Base-by-base conservation (phyloP, 2,113 vertebrate species). In the Psephotus haematonotus region DNA sequence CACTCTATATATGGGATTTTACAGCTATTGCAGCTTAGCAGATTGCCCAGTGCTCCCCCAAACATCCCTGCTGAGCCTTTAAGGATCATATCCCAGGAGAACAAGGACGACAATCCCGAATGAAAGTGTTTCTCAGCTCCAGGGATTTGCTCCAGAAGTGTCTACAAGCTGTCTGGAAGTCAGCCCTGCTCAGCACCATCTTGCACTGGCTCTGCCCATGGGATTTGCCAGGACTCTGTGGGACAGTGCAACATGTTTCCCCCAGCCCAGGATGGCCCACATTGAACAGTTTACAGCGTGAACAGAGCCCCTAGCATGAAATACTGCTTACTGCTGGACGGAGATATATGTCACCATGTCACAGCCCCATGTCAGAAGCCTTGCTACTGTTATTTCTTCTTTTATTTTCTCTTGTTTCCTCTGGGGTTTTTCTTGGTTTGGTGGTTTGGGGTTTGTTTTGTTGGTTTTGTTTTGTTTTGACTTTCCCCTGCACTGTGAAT, bases 1-100 rank as follows among this genome's bases (percentile, higher is more conserved):
- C 77, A 52, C 92, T 75, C 88, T 95, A 5, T 96, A 69, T 69
- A 63, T 77, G 90, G 82, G 88, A 90, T 88, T 94, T 94, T 80
- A 93, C 75, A 94, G 79, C 88, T 92, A 82, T 90, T 53, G 70
- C 57, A 92, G 52, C 22, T 94, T 11, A 96, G 67, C 67, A 88
- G 67, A 82, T 82, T 69, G 75, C 75, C 35, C 82, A 64, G 70
- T 1, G 5, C 53, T 82, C 67, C 79, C 71, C 75, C 57, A 94
- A 33, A 90, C 63, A 88, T 82, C 70, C 57, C 1, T 44, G 67
- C 24, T 79, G 67, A 93, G 83, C 67, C 88, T 78, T 64, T 17
- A 60, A 79, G 85, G 75, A 88, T 52, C 47, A 10, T 6, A 14
- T 88, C 90, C 78, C 82, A 88, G 41, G 67, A 92, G 62, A 90